Percentiles rank a stretch among this genome's conserved stretches.
These are phyloP conservation scores for Spheniscus mendiculus DNA, from an alignment of 2,113 vertebrate species.

Conservation along the genomic window DNA sequence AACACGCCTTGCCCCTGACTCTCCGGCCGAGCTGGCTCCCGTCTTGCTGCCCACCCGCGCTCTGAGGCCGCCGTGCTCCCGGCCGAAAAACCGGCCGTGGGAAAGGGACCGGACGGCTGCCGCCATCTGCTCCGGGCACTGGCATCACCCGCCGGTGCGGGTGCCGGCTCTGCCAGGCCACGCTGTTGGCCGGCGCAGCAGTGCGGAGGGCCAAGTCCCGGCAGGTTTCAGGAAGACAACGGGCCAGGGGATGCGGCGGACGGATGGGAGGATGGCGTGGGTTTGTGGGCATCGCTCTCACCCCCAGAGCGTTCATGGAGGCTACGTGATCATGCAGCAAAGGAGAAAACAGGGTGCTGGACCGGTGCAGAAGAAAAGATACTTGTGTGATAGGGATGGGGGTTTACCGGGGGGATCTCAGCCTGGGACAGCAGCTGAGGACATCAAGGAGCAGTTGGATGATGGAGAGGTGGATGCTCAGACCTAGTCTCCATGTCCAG, in stretches of 20 bases:
- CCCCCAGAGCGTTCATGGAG: accelerated
- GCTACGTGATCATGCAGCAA: background rate
- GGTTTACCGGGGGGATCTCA: background rate
- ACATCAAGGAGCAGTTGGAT: background rate
- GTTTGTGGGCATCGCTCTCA: accelerated
- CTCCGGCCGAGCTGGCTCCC: background rate
- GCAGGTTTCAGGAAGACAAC: background rate
- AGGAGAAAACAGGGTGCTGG: background rate
- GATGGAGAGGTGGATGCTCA: background rate
- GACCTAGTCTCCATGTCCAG: background rate
- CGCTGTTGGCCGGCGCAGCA: accelerated
- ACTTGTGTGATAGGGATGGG: background rate
- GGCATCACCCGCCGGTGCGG: background rate
- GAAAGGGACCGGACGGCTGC: background rate
- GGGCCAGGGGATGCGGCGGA: background rate
- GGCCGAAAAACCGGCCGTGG: accelerated
- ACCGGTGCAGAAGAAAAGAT: background rate
- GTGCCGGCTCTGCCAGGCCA: background rate
- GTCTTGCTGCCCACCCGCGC: accelerated
- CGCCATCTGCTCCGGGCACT: background rate
- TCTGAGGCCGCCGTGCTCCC: background rate
- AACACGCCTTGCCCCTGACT: background rate
- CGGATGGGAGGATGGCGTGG: background rate
- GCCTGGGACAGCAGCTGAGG: background rate
- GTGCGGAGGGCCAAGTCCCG: background rate